These are phyloP conservation scores for Thaleichthys pacificus DNA, from an alignment of 2,797 vertebrate genomes.

Conservation along the genomic window DNA sequence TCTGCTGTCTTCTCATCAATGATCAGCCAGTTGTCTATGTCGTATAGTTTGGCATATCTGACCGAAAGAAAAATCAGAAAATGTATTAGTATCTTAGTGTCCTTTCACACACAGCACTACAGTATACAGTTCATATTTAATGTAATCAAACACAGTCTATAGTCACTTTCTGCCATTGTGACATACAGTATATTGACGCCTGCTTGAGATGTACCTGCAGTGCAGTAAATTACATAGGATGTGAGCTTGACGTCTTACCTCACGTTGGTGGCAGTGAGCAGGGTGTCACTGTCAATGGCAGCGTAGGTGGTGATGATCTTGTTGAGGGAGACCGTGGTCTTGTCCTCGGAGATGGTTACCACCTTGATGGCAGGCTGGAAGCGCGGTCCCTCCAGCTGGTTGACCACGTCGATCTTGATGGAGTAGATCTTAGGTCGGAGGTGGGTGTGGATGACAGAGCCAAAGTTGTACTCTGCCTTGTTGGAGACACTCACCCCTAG, in stretches of 20 bases:
- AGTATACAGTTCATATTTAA: not conserved
- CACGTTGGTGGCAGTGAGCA: conserved; percentile 75
- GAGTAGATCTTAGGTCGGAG: conserved; percentile 53
- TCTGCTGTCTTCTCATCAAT: conserved; percentile 82
- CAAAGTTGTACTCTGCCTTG: conserved; percentile 84
- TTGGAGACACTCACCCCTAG: conserved; percentile 82
- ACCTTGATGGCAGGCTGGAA: conserved; percentile 77
- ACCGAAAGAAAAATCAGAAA: not conserved
- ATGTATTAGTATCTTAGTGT: not conserved
- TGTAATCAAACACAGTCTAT: too few relatives aligned
- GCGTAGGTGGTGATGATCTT: conserved; percentile 73
- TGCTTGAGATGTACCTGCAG: not conserved
- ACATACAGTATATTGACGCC: too few relatives aligned
- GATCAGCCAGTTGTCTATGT: conserved; percentile 80
- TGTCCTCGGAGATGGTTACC: conserved; percentile 70
- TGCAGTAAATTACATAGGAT: not conserved
- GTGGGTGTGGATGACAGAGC: conserved; percentile 7
- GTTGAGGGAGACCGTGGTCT: conserved; percentile 16
- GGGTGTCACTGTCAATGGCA: conserved; percentile 86
- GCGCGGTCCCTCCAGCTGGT: conserved; percentile 80
- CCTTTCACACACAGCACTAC: not conserved
- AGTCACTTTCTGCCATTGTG: too few relatives aligned
- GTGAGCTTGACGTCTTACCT: conserved; percentile 65
- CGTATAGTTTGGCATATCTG: conserved; percentile 82
- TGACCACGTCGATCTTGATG: conserved; percentile 78